Base-by-base conservation (phyloP, 2,797 vertebrate genomes). In the Pipistrellus pygmaeus region DNA sequence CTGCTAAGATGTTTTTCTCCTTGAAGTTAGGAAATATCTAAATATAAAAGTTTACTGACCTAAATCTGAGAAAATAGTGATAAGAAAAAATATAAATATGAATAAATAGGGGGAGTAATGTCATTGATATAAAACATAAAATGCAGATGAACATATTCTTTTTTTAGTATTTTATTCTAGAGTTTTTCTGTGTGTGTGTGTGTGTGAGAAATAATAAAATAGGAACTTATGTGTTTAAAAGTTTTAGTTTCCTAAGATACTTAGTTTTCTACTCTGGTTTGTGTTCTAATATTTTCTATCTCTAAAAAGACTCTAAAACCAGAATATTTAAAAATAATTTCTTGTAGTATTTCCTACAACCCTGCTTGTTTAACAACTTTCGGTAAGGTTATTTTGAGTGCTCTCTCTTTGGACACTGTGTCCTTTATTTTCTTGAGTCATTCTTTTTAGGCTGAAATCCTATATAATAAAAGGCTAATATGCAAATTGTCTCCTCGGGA, bases 1-100 rank as follows among this genome's bases (percentile, higher is more conserved):
- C 73, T 77, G 35, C 85, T 95, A 93, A 83, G 51, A 38, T 57
- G 27, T 83, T 72, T 93, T 85, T 41, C 48, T 90, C 25, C 44
- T 35, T 94, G n/a, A 93, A 86, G 77, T 69, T 85, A 87, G 21
- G n/a, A 88, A 78, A 86, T 90, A 76, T 4, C n/a, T 77, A 91
- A 89, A 72, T 53, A 71, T 35, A 69, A 3, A 66, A 8, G 35
- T 23, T 72, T 41, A 15, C 60, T 93, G 87, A 81, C 1, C 51
- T 48, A 75, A 82, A 18, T 69, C n/a, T 90, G 55, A 83, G 51
- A 82, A 62, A 93, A 84, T 57, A 32, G 18, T 82, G 72, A 27
- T 68, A 75, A 90, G 14, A 73, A 62, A 60, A 81, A 88, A 85
- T 60, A 57, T 27, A 32, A 15, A 53, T 80, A 27, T 57, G 23